A percentile compares a stretch with the other conserved stretches of the same genome.
Evolutionary conservation across 2,888 invertebrate genomes (phyloP).

Genomic region (Acanthoscelides obtectus): DNA sequence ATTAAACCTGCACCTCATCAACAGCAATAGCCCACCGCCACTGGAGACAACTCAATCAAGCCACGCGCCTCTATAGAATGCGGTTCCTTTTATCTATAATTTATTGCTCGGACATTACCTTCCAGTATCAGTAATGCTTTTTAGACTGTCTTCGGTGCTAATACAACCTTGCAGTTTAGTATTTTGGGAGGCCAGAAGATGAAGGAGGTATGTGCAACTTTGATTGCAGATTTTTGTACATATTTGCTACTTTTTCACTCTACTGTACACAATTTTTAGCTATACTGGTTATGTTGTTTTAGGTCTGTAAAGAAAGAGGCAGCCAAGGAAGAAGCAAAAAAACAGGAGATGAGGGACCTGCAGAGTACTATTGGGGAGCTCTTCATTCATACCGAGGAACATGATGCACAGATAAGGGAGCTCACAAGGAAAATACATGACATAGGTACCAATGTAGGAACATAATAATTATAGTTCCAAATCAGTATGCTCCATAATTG

Average conservation of each 20-base stretch:
- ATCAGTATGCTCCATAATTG: not conserved
- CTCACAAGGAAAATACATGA: constrained; percentile 60
- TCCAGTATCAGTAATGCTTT: no score
- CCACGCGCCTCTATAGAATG: no score
- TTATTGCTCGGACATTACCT: no score
- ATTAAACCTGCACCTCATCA: no score
- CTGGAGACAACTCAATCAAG: no score
- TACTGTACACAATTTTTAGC: not conserved
- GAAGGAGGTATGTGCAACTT: no score
- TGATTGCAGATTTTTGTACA: no score
- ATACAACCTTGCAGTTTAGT: no score
- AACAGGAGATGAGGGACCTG: constrained; percentile 63
- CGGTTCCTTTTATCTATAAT: no score
- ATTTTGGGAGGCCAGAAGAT: no score
- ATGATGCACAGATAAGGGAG: constrained; percentile 76
- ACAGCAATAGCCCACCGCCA: no score
- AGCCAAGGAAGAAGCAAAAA: constrained; percentile 68
- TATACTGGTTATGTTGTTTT: constrained; percentile 21
- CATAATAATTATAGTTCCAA: not conserved
- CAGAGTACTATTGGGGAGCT: constrained; percentile 64
- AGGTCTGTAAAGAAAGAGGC: constrained; percentile 74
- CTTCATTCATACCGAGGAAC: constrained; percentile 67
- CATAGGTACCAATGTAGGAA: constrained; percentile 44
- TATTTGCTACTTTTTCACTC: not conserved
- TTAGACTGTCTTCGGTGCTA: no score